Evolutionary conservation across 2,888 invertebrate genomes (phyloP), one percentile per base, ranked within the genome.

Genomic region (Drosophila glabriapex): DNA sequence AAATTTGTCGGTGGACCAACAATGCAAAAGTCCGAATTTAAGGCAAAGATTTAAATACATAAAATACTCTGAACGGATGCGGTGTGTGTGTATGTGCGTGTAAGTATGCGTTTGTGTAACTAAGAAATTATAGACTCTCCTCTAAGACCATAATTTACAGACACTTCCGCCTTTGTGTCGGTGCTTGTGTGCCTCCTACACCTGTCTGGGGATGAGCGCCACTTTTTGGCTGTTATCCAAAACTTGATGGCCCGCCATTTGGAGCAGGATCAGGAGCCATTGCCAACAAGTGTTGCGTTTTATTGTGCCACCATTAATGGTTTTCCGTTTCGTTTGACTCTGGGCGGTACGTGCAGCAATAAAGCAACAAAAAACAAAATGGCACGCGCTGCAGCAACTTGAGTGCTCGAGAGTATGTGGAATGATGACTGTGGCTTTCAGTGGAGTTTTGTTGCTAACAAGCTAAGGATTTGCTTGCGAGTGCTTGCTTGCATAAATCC

Each of bases 281-380:
- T 73, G 87, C 87, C 87, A 89, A 90, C 85, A 85, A 90, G 83
- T 90, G 90, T 81, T 78, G 85, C 73, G 76, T 82, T 87, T 87
- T 90, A 87, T 90, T 87, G 86, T 85, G 64, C 65, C 73, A 63
- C 84, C 74, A 77, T 86, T 80, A 86, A 83, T 71, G 75, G 72
- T 62, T 82, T 78, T 76, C 73, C 74, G 72, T 82, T 67, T 37
- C 52, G 22, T 37, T 65, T 33, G 49, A 33, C 29, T 65, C 19
- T 31, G 50, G 60, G 58, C 50, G 70, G 82, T 85, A 89, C 89
- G 85, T 88, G 83, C 85, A 73, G 50, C 59, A 62, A 54, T 43
- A 49, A 35, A 65, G 37, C 56, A 39, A 29, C 39, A 39, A n/a
- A 39, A 19, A 25, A 16, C 28, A 39, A 53, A 73, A 31, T 31